Evolutionary conservation across 1,140 invertebrate genomes (phyloP).

Genomic region (Stegodyphus dumicola): DNA sequence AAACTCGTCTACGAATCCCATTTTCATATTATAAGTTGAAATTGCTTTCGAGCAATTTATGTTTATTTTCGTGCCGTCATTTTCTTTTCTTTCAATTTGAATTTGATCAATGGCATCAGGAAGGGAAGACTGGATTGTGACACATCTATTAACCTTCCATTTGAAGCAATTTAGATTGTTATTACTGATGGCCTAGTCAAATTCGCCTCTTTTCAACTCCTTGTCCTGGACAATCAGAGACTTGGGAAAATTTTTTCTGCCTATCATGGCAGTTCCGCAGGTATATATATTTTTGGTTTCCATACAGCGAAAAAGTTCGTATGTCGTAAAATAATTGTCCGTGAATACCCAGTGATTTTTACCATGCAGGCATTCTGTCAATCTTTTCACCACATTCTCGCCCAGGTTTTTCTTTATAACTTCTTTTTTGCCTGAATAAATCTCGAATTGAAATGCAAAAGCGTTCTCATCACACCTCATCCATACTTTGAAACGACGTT

Average conservation of each 20-base stretch:
- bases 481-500: constrained; percentile 62
- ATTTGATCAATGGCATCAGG: neutral
- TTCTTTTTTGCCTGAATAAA: constrained; percentile 60
- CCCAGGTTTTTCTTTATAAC: constrained; percentile 19
- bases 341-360: neutral
- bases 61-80: constrained; percentile 11
- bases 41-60: constrained; percentile 66
- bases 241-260: constrained; percentile 1
- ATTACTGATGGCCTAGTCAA: neutral
- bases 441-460: constrained; percentile 50
- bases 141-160: constrained; percentile 50
- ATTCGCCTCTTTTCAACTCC: neutral
- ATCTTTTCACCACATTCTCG: neutral
- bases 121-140: constrained; percentile 57
- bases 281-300: constrained; percentile 4
- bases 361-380: neutral
- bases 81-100: constrained; percentile 19
- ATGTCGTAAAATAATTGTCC: neutral
- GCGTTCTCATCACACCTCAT: constrained; percentile 39
- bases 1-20: constrained; percentile 20
- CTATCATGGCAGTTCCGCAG: neutral
- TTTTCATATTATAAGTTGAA: neutral
- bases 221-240: neutral
- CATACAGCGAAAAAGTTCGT: neutral
- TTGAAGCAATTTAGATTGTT: neutral